Base-by-base conservation (phyloP, 2,113 vertebrate genomes). In the Amblyornis subalaris region DNA sequence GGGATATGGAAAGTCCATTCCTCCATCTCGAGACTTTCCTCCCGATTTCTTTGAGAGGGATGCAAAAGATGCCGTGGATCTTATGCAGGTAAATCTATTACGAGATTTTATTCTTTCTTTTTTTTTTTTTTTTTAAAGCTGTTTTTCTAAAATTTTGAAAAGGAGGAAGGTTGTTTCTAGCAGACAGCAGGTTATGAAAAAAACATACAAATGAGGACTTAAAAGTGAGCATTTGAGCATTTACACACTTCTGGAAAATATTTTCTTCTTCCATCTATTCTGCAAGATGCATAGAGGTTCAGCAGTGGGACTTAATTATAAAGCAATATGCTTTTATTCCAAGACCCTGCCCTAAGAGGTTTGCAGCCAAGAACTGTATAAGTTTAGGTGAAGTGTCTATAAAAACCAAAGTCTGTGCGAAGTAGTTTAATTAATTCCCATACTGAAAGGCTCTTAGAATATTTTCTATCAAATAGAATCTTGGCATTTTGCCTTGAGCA, bases 21-120 rank as follows among this genome's bases (percentile, higher is more conserved):
- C 99, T 16, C 99, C 99, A 1, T 66, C 96, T 47, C 97, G 99
- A 96, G 98, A 99, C 88, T 99, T 98, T 71, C 99, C 99, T 33
- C n/a, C 74, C 10, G 98, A 99, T 88, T 99, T 99, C 92, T 99
- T 98, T 93, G 98, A 99, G 94, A 98, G 98, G 80, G 99, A 99
- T 90, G 99, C 99, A 33, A 98, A 98, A 94, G 99, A 99, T 47
- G 99, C 98, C 19, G 96, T 99, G 88, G 98, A 98, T 91, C 96
- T 99, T 88, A 99, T 99, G 99, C 98, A 98, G 98, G 99, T 99
- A 91, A 92, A 84, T 65, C 10, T 73, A 6, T 45, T 12, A n/a
- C 47, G 17, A 62, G 24, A 66, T 53, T 78, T 51, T 40, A 15
- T 51, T 48, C 5, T 36, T 36, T 62, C 19, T 11, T 11, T 28